Base-by-base conservation (phyloP, 1,140 invertebrate genomes). In the Dryas iulia region DNA sequence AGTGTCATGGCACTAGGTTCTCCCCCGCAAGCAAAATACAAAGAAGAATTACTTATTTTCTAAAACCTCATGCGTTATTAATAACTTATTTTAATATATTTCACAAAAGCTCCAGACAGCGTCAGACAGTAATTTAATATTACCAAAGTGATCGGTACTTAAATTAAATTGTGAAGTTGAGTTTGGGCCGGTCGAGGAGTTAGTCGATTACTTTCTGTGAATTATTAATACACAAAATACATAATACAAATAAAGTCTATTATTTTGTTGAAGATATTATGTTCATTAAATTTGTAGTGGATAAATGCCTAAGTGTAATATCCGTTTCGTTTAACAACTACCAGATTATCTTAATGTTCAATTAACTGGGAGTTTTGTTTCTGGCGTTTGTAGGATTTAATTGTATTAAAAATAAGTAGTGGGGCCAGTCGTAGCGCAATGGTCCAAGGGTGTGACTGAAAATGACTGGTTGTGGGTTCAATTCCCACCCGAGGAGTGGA, bases 161-260 rank as follows among this genome's bases (percentile, higher is more conserved):
- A 31, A 59, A 59, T 12, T 59, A 33, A 31, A 31, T 31, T 35
- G 30, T 35, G 23, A 33, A 59, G 58, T 23, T 33, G 31, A 35
- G 31, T 24, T 21, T 23, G 3, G 4, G 30, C 7, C 31, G 31
- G 10, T 35, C 31, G 58, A 59, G 58, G 28, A 12, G 30, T 35
- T 23, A 2, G 33, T 60, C 59, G 25, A 60, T 47, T 26, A 26
- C 23, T 26, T 47, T 60, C 11, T 26, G 23, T 12, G 25, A 60
- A 47, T 47, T 11, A 47, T 47, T 21, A 21, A 21, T 47, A 47
- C n/a, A 47, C 39, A 47, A n/a, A n/a, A 47, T 47, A 47, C 39
- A 21, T 21, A 47, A 10, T 47, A 47, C 39, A 21, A 47, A 47
- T 47, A 47, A 21, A 47, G 7, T 47, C 7, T 21, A 1, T 18